These are phyloP conservation scores for Rana temporaria DNA, from an alignment of 2,113 vertebrate species.

Conservation along the genomic window DNA sequence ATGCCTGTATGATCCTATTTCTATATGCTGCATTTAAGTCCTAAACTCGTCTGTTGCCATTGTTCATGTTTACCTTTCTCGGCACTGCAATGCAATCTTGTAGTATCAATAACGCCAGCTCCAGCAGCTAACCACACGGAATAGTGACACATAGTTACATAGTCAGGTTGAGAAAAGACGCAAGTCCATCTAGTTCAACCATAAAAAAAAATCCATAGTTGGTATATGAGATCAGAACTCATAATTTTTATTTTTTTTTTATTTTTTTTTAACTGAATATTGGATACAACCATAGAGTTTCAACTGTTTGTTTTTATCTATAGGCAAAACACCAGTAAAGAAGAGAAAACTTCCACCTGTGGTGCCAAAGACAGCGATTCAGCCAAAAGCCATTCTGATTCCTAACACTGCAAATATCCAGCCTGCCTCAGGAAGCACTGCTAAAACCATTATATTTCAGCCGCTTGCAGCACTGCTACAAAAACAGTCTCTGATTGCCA, in stretches of 20 bases:
- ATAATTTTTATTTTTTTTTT: background rate
- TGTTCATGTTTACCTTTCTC: too few relatives aligned
- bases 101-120: too few relatives aligned
- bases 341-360: conserved; percentile 78
- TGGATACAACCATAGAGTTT: background rate
- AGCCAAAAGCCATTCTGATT: conserved; percentile 84
- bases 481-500: conserved; percentile 78
- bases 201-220: too few relatives aligned
- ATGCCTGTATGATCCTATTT: too few relatives aligned
- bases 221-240: background rate
- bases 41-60: too few relatives aligned
- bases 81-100: too few relatives aligned
- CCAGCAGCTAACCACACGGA: too few relatives aligned
- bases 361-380: conserved; percentile 83
- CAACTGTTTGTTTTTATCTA: background rate
- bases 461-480: conserved; percentile 82
- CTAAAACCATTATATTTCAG: conserved; percentile 93
- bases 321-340: conserved; percentile 30
- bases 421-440: conserved; percentile 72
- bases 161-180: too few relatives aligned
- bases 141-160: too few relatives aligned
- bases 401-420: conserved; percentile 81
- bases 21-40: too few relatives aligned
- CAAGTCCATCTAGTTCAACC: too few relatives aligned
- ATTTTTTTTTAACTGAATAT: background rate